Percentiles rank a stretch among this genome's conserved stretches.
These are phyloP conservation scores for Temnothorax ravouxi DNA, from an alignment of 2,888 invertebrate genomes.

Conservation along the genomic window DNA sequence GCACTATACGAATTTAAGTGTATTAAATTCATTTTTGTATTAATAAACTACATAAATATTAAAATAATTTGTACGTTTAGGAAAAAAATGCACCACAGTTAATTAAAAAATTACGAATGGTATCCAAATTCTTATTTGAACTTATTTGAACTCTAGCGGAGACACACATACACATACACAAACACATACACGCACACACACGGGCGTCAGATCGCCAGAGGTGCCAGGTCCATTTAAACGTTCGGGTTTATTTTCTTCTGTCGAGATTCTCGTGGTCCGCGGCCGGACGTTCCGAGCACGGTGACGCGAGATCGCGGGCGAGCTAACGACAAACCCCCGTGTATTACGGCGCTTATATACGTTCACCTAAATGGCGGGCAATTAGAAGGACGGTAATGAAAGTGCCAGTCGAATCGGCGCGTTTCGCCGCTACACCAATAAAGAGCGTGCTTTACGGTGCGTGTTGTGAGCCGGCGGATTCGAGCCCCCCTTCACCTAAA, in stretches of 20 bases:
- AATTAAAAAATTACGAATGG: neutral
- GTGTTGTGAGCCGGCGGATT: conserved; percentile 66
- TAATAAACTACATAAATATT: neutral
- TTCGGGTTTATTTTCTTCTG: conserved; percentile 59
- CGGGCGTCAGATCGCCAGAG: neutral
- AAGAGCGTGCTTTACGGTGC: conserved; percentile 81
- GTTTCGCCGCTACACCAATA: conserved; percentile 80
- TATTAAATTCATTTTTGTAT: neutral
- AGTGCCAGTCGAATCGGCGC: conserved; percentile 83
- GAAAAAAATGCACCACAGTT: neutral
- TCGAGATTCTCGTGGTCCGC: conserved; percentile 55
- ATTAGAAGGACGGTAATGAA: conserved; percentile 85
- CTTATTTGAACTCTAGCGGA: neutral
- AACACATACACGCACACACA: neutral
- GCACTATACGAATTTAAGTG: no score
- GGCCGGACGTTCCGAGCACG: conserved; percentile 54
- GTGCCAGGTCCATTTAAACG: conserved; percentile 36
- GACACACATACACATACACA: neutral
- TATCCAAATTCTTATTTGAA: neutral
- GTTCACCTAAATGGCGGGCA: conserved; percentile 82
- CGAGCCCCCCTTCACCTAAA: conserved; percentile 79
- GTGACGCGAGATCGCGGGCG: conserved; percentile 68
- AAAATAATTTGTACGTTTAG: neutral
- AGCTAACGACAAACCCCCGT: conserved; percentile 68
- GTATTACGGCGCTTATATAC: conserved; percentile 72